Base-by-base conservation (phyloP, 2,113 vertebrate genomes). In the Egretta garzetta region DNA sequence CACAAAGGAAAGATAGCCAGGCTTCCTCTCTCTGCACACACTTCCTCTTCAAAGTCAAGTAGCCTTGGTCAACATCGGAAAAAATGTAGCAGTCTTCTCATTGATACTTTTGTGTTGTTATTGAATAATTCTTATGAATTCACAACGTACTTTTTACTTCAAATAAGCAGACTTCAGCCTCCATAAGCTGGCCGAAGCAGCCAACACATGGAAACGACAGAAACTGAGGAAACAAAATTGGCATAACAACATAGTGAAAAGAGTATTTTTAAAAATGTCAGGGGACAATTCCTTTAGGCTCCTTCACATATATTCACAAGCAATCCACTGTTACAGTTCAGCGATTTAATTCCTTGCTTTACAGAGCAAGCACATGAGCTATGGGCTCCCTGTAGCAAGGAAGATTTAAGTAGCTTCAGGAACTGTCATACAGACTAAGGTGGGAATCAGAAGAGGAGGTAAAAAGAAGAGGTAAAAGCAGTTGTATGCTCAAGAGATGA, bases 331-430 rank as follows among this genome's bases (percentile, higher is more conserved):
- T 35, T 50, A 58, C 19, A 47, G 12, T 59, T 92, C n/a, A 2
- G 4, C 45, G 22, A 55, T 63, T 56, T 60, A 17, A 63, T 80
- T 80, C 20, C 12, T 67, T 85, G 33, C 21, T 77, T 68, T 32
- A 60, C 17, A 86, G 19, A 60, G 39, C 43, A 83, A 86, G 43
- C 32, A 47, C 21, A 8, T 22, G 22, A 63, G 22, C 45, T 68
- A 67, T 0, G 0, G 64, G 28, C 12, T 88, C 52, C 39, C 45
- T 1, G 2, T 37, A 19, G 22, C 33, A 60, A 60, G 15, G 15
- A 88, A 74, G 15, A 89, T 50, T 27, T 20, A 35, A 45, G 23
- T 37, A 75, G 37, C 41, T 58, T 82, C 37, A 86, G 53, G 53
- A 91, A 73, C 80, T 32, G 9, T 16, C 58, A 50, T 52, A 49